phyloP scores from a whole-genome alignment of 2,888 invertebrate genomes.

The Tortrix viridana region DNA sequence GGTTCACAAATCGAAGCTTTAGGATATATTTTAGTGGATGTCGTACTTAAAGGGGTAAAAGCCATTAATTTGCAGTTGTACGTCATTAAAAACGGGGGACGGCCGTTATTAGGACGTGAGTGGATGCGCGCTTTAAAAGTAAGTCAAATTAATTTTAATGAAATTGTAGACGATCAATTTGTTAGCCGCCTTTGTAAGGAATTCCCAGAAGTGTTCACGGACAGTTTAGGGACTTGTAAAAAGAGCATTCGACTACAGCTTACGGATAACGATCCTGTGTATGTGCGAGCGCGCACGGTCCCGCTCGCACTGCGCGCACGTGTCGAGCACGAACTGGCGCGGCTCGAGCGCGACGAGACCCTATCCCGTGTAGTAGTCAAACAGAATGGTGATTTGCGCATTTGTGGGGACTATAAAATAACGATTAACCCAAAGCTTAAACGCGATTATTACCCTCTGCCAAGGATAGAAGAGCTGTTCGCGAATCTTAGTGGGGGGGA shows the following conservation, averaged over 20 bases:
- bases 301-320: conserved; percentile 21
- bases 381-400: background rate
- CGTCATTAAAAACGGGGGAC: conserved; percentile 25
- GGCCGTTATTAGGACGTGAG: conserved; percentile 29
- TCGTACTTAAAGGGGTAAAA: conserved; percentile 2
- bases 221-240: conserved; percentile 33
- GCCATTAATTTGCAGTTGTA: conserved; percentile 25
- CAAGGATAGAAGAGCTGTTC: conserved; percentile 12
- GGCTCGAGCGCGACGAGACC: background rate
- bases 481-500: conserved; percentile 31
- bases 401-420: background rate
- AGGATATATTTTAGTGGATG: conserved; percentile 32
- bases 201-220: conserved; percentile 32
- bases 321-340: conserved; percentile 19
- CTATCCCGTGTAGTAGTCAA: background rate
- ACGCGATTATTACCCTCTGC: conserved; percentile 26
- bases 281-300: conserved; percentile 10
- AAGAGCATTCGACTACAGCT: conserved; percentile 28
- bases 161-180: conserved; percentile 27
- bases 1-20: conserved; percentile 33
- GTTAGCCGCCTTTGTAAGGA: conserved; percentile 27
- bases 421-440: conserved; percentile 18
- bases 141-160: conserved; percentile 27
- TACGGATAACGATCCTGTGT: conserved; percentile 28
- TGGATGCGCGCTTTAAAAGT: conserved; percentile 32